Base-by-base conservation (phyloP, 1,140 invertebrate species). In the Telenomus remus region DNA sequence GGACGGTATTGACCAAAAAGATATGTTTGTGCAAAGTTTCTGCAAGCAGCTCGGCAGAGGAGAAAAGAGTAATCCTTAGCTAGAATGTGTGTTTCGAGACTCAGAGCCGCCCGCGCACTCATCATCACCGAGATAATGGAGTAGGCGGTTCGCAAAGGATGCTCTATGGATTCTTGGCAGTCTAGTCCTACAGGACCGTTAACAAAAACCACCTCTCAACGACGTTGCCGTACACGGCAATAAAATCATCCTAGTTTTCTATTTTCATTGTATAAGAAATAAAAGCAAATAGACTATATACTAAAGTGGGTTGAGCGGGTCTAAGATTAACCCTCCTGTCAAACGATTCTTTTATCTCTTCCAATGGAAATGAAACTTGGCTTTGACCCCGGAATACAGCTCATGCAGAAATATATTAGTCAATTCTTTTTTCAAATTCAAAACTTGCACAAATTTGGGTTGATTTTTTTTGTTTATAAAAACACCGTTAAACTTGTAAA, bases 51-150 rank as follows among this genome's bases (percentile, higher is more conserved):
- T 50, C 56, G 39, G 50, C 49, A 48, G 68, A 66, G 64, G 49
- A 76, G 72, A 68, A 56, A 79, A 82, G 81, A 81, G 83, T 84
- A 84, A 84, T 86, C 80, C 81, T 79, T 76, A 55, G 80, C 77
- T 84, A 82, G n/a, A n/a, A 86, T 86, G 82, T 85, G 84, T 82
- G 85, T 84, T 84, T 86, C 81, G 82, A 84, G 83, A 79, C 80
- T 74, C 73, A 79, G 65, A 84, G 73, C 83, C 84, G 85, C 84
- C 81, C 84, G 83, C 84, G 84, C 85, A 86, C 85, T 86, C 84
- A 85, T 86, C 86, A 86, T 86, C 85, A 81, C 82, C 79, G 79
- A 83, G 84, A 85, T 87, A 88, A 88, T 88, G 82, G 86, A 86
- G 85, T 87, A 82, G 86, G 85, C 86, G 86, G 79, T 86, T 70